phyloP scores from a whole-genome alignment of 1,140 invertebrate genomes.

The Lucilia sericata region DNA sequence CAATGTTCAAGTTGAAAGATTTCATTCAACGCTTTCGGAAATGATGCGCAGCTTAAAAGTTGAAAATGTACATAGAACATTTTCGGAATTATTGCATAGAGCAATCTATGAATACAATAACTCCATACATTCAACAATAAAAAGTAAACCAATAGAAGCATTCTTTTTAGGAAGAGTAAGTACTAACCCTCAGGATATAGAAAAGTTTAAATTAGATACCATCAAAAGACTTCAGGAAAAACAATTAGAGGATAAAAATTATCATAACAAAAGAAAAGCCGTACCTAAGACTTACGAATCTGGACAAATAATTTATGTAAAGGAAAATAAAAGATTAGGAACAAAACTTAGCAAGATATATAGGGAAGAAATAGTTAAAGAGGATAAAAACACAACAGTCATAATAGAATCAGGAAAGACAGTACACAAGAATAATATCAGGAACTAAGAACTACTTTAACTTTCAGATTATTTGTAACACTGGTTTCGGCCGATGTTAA shows the following conservation, averaged over 20 bases:
- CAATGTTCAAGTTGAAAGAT: constrained; percentile 46
- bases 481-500: no score
- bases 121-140: neutral
- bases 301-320: no score
- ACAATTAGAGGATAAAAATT: neutral
- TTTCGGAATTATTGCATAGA: constrained; percentile 44
- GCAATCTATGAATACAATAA: constrained; percentile 4
- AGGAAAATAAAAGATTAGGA: constrained; percentile 27
- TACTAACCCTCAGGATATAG: neutral
- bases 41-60: constrained; percentile 46
- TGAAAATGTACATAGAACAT: neutral
- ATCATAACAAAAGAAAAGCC: no score
- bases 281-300: constrained; percentile 2
- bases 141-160: neutral
- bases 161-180: no score
- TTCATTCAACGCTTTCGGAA: constrained; percentile 49
- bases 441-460: neutral
- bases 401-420: constrained; percentile 3
- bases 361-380: constrained; percentile 44
- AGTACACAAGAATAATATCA: neutral
- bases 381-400: constrained; percentile 20
- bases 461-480: no score
- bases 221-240: neutral
- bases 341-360: neutral
- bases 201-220: neutral